Percentiles rank a stretch among this genome's conserved stretches.
Evolutionary conservation across 92 coral and sea anemone species (phyloP).

Genomic region (Micromussa lordhowensis): DNA sequence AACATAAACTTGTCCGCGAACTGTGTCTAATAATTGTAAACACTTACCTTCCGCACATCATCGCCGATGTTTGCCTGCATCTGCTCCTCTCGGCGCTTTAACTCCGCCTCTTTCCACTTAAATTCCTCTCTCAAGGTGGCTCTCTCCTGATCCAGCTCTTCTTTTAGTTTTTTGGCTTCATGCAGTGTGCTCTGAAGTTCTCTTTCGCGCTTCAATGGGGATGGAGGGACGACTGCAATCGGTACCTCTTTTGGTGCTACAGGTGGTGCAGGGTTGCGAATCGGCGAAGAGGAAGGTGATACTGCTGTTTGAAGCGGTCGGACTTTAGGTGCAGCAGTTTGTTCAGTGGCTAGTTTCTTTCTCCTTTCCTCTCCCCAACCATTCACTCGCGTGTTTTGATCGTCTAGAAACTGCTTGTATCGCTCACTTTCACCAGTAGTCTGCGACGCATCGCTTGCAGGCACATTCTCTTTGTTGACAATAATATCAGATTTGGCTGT

Average conservation of each 20-base stretch:
- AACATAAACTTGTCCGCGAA: neutral
- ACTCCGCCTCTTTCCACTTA: neutral
- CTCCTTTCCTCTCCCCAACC: neutral
- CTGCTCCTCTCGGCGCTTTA: slow-evolving; percentile 2
- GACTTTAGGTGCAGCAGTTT: neutral
- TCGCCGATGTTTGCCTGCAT: neutral
- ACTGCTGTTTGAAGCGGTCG: neutral
- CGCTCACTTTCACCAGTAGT: neutral
- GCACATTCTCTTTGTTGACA: neutral
- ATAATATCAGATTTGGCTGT: neutral
- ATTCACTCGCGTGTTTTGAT: neutral
- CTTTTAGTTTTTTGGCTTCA: neutral
- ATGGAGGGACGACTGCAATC: slow-evolving; percentile 1
- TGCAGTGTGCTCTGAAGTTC: neutral
- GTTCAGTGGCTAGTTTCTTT: neutral
- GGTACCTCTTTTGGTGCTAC: neutral
- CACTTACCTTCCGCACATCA: neutral
- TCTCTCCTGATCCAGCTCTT: neutral
- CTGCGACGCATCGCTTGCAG: neutral
- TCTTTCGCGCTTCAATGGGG: neutral
- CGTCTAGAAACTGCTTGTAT: neutral
- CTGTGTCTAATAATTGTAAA: neutral
- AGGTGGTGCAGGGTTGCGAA: neutral
- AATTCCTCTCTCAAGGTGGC: neutral
- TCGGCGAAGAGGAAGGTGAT: neutral